A percentile compares a stretch with the other conserved stretches of the same genome.
These are phyloP conservation scores for Mastomys natalensis DNA, from an alignment of 2,113 vertebrate genomes.

Conservation along the genomic window DNA sequence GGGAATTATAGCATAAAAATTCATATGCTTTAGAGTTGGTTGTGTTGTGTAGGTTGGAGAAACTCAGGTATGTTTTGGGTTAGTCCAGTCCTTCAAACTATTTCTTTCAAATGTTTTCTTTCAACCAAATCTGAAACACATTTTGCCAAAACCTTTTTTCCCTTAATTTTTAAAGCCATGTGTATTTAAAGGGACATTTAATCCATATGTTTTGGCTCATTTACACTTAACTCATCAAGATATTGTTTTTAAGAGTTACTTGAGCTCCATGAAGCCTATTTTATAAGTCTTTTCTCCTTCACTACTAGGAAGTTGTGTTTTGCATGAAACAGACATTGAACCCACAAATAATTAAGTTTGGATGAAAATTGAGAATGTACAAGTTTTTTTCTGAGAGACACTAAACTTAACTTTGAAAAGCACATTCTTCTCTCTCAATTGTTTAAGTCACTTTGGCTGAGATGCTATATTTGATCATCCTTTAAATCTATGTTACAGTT, in stretches of 20 bases:
- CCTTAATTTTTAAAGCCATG: conserved; percentile 83
- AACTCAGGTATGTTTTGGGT: conserved; percentile 84
- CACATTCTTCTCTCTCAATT: conserved; percentile 36
- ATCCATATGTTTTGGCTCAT: conserved; percentile 85
- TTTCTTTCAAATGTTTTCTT: conserved; percentile 84
- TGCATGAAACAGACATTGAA: conserved; percentile 80
- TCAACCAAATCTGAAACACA: conserved; percentile 85
- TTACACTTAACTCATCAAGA: conserved; percentile 85
- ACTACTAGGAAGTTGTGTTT: conserved; percentile 81
- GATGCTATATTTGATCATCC: conserved; percentile 54
- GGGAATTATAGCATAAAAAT: conserved; percentile 73
- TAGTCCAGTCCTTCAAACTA: conserved; percentile 80
- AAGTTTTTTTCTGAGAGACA: conserved; percentile 60
- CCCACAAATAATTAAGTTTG: conserved; percentile 82
- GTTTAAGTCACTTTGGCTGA: conserved; percentile 62
- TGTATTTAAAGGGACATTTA: conserved; percentile 85
- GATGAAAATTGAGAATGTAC: conserved; percentile 78
- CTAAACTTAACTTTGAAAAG: conserved; percentile 65
- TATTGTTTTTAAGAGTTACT: conserved; percentile 84
- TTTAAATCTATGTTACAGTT: conserved; percentile 61
- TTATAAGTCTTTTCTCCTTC: conserved; percentile 80
- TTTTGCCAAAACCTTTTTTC: conserved; percentile 82
- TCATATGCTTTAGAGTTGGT: conserved; percentile 76
- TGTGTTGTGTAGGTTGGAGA: conserved; percentile 62
- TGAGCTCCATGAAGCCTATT: conserved; percentile 77